These are phyloP conservation scores for Spondyliosoma cantharus DNA, from an alignment of 2,797 vertebrate species.

Conservation along the genomic window DNA sequence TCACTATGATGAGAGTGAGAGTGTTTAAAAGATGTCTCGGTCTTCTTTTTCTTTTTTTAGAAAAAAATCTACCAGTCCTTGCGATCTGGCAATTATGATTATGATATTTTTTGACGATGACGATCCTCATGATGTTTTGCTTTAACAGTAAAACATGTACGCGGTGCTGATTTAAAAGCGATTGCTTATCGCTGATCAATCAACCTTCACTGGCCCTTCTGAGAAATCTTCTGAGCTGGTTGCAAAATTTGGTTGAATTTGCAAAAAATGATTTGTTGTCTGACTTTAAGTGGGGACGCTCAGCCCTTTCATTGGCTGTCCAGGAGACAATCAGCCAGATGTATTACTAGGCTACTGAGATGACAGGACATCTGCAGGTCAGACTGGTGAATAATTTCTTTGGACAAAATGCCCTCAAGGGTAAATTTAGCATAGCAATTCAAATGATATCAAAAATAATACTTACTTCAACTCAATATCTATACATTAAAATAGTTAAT, in stretches of 20 bases:
- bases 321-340: conserved; percentile 86
- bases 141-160: background rate
- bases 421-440: conserved; percentile 36
- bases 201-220: background rate
- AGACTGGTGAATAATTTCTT: conserved; percentile 53
- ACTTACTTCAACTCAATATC: conserved; percentile 23
- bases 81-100: conserved; percentile 1
- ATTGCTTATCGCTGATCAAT: background rate
- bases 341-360: conserved; percentile 80
- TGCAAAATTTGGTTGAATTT: conserved; percentile 21
- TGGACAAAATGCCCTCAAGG: conserved; percentile 49
- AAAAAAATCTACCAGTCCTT: background rate
- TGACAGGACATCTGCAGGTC: conserved; percentile 78
- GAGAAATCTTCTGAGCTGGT: conserved; percentile 16
- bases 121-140: background rate
- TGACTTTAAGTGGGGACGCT: conserved; percentile 79
- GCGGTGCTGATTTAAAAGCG: background rate
- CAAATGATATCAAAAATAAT: conserved; percentile 19
- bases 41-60: background rate
- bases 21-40: background rate
- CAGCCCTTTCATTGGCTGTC: conserved; percentile 81
- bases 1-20: background rate
- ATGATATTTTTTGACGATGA: too few species aligned
- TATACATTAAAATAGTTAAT: conserved; percentile 16
- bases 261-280: conserved; percentile 30